Conservation (phyloP, 2,113 vertebrate genomes). For the Urocitellus parryii region DNA sequence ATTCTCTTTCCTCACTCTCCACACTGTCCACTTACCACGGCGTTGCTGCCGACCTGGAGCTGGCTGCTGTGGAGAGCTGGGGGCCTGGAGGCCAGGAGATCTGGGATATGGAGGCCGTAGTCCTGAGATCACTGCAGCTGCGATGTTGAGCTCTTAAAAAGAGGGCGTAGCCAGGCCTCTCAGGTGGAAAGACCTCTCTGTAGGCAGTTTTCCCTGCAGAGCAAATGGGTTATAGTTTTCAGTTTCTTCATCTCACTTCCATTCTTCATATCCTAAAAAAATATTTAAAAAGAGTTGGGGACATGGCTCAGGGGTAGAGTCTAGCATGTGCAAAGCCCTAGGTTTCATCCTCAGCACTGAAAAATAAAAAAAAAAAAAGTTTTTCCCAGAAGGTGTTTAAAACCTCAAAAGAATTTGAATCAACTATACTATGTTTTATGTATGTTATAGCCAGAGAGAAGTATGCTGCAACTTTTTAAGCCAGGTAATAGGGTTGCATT, state of each 20-base stretch:
- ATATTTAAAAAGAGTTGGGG: too few relatives aligned
- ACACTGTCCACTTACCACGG: not conserved
- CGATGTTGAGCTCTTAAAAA: not conserved
- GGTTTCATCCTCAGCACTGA: too few relatives aligned
- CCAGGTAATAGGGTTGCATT: not conserved
- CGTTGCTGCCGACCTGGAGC: not conserved
- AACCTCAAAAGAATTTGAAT: constrained; percentile 16
- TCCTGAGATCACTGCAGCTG: not conserved
- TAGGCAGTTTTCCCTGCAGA: not conserved
- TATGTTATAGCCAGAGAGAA: not conserved
- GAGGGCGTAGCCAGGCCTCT: not conserved
- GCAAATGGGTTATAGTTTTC: not conserved
- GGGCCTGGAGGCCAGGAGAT: too few relatives aligned
- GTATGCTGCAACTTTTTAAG: constrained; percentile 1
- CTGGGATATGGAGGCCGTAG: not conserved
- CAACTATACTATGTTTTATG: not conserved
- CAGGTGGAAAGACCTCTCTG: not conserved
- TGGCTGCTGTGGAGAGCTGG: too few relatives aligned
- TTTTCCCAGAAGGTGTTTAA: not conserved
- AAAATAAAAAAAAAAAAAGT: too few relatives aligned
- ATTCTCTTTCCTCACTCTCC: not conserved
- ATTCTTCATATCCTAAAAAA: not conserved
- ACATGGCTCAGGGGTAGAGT: too few relatives aligned
- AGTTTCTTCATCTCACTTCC: not conserved
- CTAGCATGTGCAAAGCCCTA: too few relatives aligned